Conservation (phyloP, 2,113 vertebrate species). For the Melanotaenia duboulayi region DNA sequence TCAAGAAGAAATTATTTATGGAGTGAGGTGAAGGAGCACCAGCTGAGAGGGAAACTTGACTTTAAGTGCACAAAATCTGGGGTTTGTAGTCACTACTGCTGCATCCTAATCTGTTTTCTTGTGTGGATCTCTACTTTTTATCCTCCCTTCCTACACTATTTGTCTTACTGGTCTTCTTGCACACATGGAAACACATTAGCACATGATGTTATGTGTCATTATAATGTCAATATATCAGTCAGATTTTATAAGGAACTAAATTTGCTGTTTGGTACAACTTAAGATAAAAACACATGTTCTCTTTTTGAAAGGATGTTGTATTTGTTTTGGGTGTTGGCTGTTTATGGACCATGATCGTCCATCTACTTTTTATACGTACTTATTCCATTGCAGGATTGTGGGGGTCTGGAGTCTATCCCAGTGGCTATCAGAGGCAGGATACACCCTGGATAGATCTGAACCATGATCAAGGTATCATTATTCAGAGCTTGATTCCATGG, state of each 20-base stretch:
- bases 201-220: conserved; percentile 9
- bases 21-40: conserved; percentile 10
- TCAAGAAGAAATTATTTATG: conserved; percentile 52
- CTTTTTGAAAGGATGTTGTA: neutral
- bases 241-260: neutral
- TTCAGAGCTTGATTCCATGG: conserved; percentile 40
- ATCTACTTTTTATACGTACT: too few relatives aligned
- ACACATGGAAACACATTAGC: conserved; percentile 6
- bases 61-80: neutral
- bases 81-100: conserved; percentile 2
- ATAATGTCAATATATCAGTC: neutral
- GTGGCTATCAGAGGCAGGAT: too few relatives aligned
- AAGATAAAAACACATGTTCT: too few relatives aligned
- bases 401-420: too few relatives aligned
- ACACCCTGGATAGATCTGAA: too few relatives aligned
- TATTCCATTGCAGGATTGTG: too few relatives aligned
- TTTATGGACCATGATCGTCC: conserved; percentile 30
- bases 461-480: conserved; percentile 42
- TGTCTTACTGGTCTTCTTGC: neutral
- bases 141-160: neutral
- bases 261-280: neutral
- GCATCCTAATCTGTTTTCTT: neutral
- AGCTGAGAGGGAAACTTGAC: neutral
- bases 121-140: neutral
- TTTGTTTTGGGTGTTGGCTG: conserved; percentile 19